These are phyloP conservation scores for Danio aesculapii DNA, from an alignment of 2,797 vertebrate species.

Conservation along the genomic window DNA sequence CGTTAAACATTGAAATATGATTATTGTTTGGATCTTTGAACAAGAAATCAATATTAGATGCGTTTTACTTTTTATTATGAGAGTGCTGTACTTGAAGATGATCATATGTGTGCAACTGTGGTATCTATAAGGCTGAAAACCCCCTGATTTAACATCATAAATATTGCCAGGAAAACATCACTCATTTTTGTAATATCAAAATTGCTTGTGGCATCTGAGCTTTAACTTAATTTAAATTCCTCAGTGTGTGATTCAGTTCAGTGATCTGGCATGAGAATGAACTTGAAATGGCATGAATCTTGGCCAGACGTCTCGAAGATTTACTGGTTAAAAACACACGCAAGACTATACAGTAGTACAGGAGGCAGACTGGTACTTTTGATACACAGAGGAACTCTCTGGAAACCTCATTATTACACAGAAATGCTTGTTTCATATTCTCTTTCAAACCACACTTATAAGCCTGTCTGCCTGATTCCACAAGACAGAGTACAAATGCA, in stretches of 20 bases:
- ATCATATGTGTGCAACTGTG: too few species aligned
- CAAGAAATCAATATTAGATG: too few species aligned
- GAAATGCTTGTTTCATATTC: slow-evolving; percentile 3
- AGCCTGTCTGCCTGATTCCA: not conserved
- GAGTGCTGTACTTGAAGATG: too few species aligned
- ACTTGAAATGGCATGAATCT: slow-evolving; percentile 39
- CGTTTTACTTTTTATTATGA: too few species aligned
- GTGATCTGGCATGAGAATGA: slow-evolving; percentile 8
- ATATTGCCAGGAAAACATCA: not conserved
- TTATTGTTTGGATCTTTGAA: too few species aligned
- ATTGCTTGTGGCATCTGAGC: not conserved
- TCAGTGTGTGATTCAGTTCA: slow-evolving; percentile 7
- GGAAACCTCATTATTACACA: slow-evolving; percentile 22
- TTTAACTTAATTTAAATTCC: slow-evolving; percentile 29
- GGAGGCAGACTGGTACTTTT: not conserved
- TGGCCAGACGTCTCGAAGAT: slow-evolving; percentile 19
- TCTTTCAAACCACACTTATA: not conserved
- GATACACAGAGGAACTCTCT: slow-evolving; percentile 14
- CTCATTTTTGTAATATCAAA: not conserved
- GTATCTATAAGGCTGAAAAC: too few species aligned
- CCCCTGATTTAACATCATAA: too few species aligned
- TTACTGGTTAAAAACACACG: slow-evolving; percentile 16
- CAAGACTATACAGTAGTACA: not conserved
- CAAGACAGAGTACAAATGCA: not conserved
- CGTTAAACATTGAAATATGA: too few species aligned